phyloP scores from a whole-genome alignment of 2,113 vertebrate species.

The Psilopsiagon aymara region DNA sequence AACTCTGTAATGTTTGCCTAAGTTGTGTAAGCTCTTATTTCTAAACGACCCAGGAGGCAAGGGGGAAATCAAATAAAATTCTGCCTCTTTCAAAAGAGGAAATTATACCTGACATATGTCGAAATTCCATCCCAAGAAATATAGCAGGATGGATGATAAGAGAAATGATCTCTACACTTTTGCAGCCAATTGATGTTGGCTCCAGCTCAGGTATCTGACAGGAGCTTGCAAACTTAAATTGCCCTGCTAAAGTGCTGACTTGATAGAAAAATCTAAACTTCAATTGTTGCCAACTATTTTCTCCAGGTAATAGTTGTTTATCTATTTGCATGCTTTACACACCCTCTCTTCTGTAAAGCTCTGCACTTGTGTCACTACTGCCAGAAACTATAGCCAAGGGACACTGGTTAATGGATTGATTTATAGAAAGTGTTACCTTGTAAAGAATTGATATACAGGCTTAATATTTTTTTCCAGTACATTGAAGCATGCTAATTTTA shows the following conservation, averaged over 20 bases:
- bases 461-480: background rate
- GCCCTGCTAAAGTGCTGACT: constrained; percentile 48
- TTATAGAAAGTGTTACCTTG: background rate
- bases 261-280: constrained; percentile 47
- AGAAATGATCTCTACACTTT: constrained; percentile 32
- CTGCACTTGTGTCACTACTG: background rate
- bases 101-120: constrained; percentile 54
- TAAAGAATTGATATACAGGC: background rate
- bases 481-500: background rate
- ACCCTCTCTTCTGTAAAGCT: background rate
- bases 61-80: constrained; percentile 41
- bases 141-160: background rate
- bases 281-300: background rate
- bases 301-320: background rate
- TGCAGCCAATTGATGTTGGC: constrained; percentile 53
- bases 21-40: background rate
- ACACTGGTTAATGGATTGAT: background rate
- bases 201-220: constrained; percentile 57
- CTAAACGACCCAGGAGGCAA: background rate
- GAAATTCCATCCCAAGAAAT: constrained; percentile 46
- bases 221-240: constrained; percentile 51
- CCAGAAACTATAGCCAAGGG: background rate
- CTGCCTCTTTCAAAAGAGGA: constrained; percentile 28
- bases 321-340: background rate
- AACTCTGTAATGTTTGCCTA: background rate